Evolutionary conservation across 2,888 invertebrate species (phyloP).

Genomic region (Halictus quadricinctus): DNA sequence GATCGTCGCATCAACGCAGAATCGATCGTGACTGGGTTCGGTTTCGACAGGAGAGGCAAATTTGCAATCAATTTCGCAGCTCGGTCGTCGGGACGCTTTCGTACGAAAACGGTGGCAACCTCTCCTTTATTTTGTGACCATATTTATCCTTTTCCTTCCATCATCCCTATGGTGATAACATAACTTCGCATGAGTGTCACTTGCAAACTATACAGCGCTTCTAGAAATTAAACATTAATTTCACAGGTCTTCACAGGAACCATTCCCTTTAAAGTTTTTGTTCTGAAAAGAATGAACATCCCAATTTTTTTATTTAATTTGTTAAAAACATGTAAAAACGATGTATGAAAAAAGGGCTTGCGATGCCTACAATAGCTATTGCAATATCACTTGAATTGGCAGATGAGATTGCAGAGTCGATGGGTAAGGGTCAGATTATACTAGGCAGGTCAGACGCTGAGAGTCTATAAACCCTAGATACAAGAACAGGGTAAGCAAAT

Average conservation of each 20-base stretch:
- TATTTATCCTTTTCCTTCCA: not conserved
- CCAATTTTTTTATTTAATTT: not conserved
- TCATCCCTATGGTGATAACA: not conserved
- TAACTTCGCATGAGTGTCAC: not conserved
- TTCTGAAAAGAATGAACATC: too few relatives aligned
- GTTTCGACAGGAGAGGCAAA: not conserved
- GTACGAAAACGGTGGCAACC: not conserved
- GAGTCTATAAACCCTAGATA: too few relatives aligned
- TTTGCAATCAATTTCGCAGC: not conserved
- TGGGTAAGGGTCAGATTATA: too few relatives aligned
- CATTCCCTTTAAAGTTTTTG: too few relatives aligned
- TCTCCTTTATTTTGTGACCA: not conserved
- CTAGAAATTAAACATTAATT: not conserved
- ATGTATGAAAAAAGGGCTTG: not conserved
- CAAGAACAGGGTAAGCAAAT: too few relatives aligned
- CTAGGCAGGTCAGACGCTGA: too few relatives aligned
- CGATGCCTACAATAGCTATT: not conserved
- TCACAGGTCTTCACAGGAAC: not conserved
- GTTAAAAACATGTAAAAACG: not conserved
- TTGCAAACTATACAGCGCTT: not conserved
- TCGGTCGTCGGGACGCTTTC: not conserved
- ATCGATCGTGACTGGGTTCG: constrained; percentile 1
- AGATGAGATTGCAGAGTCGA: too few relatives aligned
- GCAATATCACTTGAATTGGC: too few relatives aligned
- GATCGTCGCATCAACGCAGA: not conserved